Base-by-base conservation (phyloP, 2,888 invertebrate species). In the Odontocerum albicorne region DNA sequence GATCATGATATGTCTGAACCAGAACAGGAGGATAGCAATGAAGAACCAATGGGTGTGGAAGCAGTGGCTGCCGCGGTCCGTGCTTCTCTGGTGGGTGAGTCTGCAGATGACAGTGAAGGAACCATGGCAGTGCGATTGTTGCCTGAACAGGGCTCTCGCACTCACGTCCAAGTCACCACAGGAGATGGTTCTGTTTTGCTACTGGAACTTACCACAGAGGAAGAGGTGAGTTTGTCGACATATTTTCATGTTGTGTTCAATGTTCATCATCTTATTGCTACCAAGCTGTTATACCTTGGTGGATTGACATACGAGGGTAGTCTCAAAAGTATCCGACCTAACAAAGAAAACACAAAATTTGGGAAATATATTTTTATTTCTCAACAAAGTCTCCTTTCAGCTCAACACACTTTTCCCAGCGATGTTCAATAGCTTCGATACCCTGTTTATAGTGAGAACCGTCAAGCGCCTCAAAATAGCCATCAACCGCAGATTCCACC, bases 151-250 rank as follows among this genome's bases (percentile, higher is more conserved):
- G 63, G 63, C 2, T 44, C 55, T 4, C 47, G 62, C 8, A 63
- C 63, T 1, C 63, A 64, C 17, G 73, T 74, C 1, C 72, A 75
- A 63, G 73, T 75, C 1, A 73, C 71, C 1, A 73, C 73, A 0
- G 70, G 71, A 60, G 74, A 79, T 40, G 75, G 77, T 3, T 71
- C 75, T 4, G 68, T 77, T 2, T 71, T 79, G 13, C 67, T 78
- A 12, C 68, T 79, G 72, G 73, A 73, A 61, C 61, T 72, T 20
- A 66, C 68, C 63, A 70, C 72, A 0, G 72, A 73, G 61, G 73
- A 72, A 46, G 49, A 63, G 27, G 65, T 57, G 65, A 31, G 4
- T 3, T 43, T 61, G 1, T 60, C 63, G 43, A 27, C 6, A 27
- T 27, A 27, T 27, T 27, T 7, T 27, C 8, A 27, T 27, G 27